Evolutionary conservation across 2,113 vertebrate genomes (phyloP).

Genomic region (Onychostruthus taczanowskii): DNA sequence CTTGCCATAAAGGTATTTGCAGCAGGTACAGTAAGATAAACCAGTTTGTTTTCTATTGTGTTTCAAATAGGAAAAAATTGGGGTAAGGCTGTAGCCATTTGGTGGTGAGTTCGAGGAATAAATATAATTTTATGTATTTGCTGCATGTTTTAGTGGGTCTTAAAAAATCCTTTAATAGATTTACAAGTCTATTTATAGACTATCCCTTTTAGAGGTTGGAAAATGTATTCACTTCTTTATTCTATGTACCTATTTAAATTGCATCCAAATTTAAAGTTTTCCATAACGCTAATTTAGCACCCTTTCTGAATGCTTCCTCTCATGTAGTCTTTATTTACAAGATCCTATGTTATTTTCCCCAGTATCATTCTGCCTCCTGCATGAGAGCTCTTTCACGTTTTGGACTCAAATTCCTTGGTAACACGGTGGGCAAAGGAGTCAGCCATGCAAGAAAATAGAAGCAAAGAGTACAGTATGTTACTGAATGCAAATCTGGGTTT

Average conservation of each 20-base stretch:
- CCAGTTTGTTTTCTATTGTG: slow-evolving; percentile 4
- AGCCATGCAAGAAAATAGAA: not conserved
- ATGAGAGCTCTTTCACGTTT: not conserved
- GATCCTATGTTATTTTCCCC: not conserved
- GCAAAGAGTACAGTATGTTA: not conserved
- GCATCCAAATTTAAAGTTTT: not conserved
- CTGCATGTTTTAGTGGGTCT: not conserved
- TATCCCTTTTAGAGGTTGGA: not conserved
- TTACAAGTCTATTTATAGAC: not conserved
- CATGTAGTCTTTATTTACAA: not conserved
- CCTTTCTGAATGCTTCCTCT: not conserved
- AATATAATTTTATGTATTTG: not conserved
- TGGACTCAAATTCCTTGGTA: not conserved
- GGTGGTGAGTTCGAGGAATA: not conserved
- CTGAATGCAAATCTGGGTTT: not conserved
- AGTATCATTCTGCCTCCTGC: not conserved
- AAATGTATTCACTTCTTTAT: not conserved
- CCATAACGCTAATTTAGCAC: not conserved
- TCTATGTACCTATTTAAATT: not conserved
- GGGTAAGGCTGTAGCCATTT: not conserved
- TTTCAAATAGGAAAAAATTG: not conserved
- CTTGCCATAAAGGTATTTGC: slow-evolving; percentile 29
- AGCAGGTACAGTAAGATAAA: slow-evolving; percentile 23
- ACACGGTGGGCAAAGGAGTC: not conserved
- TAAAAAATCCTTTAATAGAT: slow-evolving; percentile 15